Evolutionary conservation across 2,888 invertebrate genomes (phyloP), one percentile per base, ranked within the genome.

Genomic region (Chelonus formosanus): DNA sequence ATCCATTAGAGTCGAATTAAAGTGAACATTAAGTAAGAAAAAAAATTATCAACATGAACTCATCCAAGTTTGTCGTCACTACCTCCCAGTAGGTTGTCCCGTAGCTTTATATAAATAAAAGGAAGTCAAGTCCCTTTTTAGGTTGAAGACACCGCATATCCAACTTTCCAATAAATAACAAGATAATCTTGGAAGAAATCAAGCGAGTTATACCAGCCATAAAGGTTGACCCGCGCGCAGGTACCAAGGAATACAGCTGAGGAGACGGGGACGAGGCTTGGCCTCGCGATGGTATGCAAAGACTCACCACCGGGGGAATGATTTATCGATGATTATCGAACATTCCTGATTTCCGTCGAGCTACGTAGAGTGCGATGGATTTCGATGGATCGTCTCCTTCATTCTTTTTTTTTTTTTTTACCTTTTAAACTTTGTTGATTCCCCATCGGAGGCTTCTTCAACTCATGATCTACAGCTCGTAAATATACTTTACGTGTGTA

Each of bases 141-240:
- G 74, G 70, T 71, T 32, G 36, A 76, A 73, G 76, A 76, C 74
- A 74, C 62, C 61, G 72, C 75, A 71, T 72, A 74, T 73, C 71
- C 71, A 73, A 74, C 77, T 81, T 80, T 78, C 78, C 78, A 80
- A 82, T 82, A 82, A 82, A 82, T 81, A 82, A 82, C 78, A 70
- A 77, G 82, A 82, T 82, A 81, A 82, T 82, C 81, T 81, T 75
- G 72, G 73, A 78, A 80, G 81, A 80, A 82, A 82, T 80, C 79
- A 80, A 76, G 76, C 80, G 75, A 82, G 80, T 80, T 80, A 80
- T 80, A 78, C 75, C 76, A 76, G 76, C 79, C 78, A 78, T 81
- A 81, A 82, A 82, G 79, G 50, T 72, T 78, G 78, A 76, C 75
- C 78, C 76, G 72, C 68, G 67, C 62, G 60, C 67, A 70, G 72